These are phyloP conservation scores for Propithecus deckenii DNA, from an alignment of 2,797 vertebrate genomes.

Conservation along the genomic window DNA sequence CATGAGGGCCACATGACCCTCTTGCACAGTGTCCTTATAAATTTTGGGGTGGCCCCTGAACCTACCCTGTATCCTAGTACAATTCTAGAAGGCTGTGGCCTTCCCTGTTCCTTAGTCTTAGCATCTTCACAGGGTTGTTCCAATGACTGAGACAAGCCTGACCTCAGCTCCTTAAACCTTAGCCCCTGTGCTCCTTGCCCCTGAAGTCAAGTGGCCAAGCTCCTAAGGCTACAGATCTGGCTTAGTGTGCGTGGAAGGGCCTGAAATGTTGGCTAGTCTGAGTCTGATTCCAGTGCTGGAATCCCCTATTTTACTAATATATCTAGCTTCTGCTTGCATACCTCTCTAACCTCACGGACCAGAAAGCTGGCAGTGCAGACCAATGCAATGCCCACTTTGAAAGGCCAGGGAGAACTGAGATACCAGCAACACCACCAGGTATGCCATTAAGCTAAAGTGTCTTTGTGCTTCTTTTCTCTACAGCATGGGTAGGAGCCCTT, in stretches of 20 bases:
- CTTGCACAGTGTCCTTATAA: slow-evolving; percentile 9
- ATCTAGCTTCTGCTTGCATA: slow-evolving; percentile 15
- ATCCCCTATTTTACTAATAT: neutral
- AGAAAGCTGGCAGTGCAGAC: neutral
- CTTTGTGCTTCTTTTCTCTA: slow-evolving; percentile 69
- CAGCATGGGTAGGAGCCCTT: slow-evolving; percentile 96
- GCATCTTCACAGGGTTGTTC: neutral
- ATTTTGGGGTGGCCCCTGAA: slow-evolving; percentile 18
- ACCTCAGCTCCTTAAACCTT: slow-evolving; percentile 17
- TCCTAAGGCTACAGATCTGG: neutral
- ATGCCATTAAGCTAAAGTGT: slow-evolving; percentile 34
- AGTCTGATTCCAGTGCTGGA: neutral
- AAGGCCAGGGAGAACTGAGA: slow-evolving; percentile 24
- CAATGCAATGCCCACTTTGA: neutral
- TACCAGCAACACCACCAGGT: neutral
- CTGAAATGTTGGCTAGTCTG: slow-evolving; percentile 14
- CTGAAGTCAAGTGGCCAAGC: neutral
- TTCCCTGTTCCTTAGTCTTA: slow-evolving; percentile 40
- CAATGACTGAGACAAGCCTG: neutral
- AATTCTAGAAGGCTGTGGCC: neutral
- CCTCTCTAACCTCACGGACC: neutral
- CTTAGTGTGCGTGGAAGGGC: neutral
- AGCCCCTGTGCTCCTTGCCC: neutral
- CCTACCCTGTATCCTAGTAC: neutral
- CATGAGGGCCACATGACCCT: neutral